Base-by-base conservation (phyloP, 2,888 invertebrate genomes). In the Aphodius granarius region DNA sequence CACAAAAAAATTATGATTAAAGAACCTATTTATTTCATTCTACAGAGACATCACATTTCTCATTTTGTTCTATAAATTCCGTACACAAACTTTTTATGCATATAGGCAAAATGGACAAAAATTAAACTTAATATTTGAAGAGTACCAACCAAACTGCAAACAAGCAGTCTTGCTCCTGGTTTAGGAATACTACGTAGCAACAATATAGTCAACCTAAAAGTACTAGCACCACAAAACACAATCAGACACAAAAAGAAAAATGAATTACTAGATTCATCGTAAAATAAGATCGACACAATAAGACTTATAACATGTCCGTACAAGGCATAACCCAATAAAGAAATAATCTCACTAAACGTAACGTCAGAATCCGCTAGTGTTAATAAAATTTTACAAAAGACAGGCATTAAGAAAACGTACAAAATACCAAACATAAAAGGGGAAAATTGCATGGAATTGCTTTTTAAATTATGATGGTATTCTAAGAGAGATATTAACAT, bases 51-150 rank as follows among this genome's bases (percentile, higher is more conserved):
- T n/a, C n/a, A n/a, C n/a, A n/a, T n/a, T n/a, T n/a, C n/a, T n/a
- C n/a, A n/a, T n/a, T n/a, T n/a, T 43, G 43, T 43, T 43, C 43
- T 6, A 3, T 2, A 43, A 9, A 43, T 3, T 43, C 83, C 85
- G 79, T 86, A 87, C 3, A 80, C 79, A 84, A 86, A 88, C 19
- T 85, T 86, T 73, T 82, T 85, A 84, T 89, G 89, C 88, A 89
- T 88, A 80, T 87, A 89, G 3, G 87, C 86, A 83, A 89, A 89
- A 83, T 89, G 89, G 74, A 89, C 82, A 81, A 88, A 89, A 68
- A 89, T 85, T n/a, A 89, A 81, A 81, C 87, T 89, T 73, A 90
- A 82, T 19, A 89, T 83, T 81, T 90, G 89, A 72, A 86, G 79
- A 66, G 87, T 83, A 9, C 87, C 87, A 63, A 89, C 84, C 63